Evolutionary conservation across 2,113 vertebrate genomes (phyloP).

Genomic region (Pelodiscus sinensis): DNA sequence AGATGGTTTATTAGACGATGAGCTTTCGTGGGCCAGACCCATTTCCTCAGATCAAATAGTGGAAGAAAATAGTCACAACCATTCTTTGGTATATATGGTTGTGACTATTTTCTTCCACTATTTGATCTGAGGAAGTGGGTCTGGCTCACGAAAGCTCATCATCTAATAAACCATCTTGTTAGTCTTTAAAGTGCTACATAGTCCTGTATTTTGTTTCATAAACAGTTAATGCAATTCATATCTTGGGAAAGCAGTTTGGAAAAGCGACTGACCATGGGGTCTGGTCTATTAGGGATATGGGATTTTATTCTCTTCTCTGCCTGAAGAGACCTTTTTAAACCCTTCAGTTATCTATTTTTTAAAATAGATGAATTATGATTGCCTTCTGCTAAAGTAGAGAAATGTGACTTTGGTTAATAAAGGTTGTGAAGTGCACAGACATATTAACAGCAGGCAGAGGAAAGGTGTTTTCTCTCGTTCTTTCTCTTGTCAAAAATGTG

Average conservation of each 20-base stretch:
- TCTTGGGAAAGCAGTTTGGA: constrained; percentile 6
- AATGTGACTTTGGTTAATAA: not conserved
- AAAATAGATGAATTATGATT: not conserved
- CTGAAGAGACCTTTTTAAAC: not conserved
- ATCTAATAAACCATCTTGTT: no score
- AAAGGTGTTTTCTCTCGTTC: not conserved
- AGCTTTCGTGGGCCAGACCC: no score
- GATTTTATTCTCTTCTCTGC: constrained; percentile 28
- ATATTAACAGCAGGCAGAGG: not conserved
- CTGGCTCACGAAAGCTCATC: no score
- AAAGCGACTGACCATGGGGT: not conserved
- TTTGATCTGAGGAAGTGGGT: no score
- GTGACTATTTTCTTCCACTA: no score
- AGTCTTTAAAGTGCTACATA: no score
- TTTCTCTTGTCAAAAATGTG: not conserved
- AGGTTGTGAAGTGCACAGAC: not conserved
- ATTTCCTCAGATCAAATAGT: no score
- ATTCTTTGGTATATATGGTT: no score
- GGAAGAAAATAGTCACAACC: no score
- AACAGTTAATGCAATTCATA: constrained; percentile 25
- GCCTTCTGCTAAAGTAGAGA: not conserved
- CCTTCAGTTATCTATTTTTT: not conserved
- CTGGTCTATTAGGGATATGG: not conserved
- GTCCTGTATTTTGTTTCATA: no score
- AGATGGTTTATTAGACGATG: no score